Percentiles rank a stretch among this genome's conserved stretches.
Conservation (phyloP, 2,113 vertebrate species). For the Epinephelus lanceolatus region DNA sequence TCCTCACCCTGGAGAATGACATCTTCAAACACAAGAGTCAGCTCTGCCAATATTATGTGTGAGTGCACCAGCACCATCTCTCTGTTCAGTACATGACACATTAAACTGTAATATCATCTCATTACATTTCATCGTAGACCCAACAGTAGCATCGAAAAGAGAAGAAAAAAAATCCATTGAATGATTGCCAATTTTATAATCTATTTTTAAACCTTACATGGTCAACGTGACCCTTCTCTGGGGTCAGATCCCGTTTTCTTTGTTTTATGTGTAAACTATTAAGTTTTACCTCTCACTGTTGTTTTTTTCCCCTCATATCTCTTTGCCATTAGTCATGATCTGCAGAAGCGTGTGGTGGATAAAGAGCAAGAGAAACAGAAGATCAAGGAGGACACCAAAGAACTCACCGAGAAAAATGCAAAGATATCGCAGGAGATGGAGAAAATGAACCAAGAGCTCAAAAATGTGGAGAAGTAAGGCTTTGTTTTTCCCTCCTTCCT, state of each 20-base stretch:
- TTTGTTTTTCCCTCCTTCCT: not conserved
- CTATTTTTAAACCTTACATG: not conserved
- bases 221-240: not conserved
- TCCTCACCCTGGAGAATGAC: conserved; percentile 93
- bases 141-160: not conserved
- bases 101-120: not conserved
- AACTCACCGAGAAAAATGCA: conserved; percentile 89
- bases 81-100: conserved; percentile 12
- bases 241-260: not conserved
- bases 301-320: not conserved
- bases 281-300: not conserved
- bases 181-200: not conserved
- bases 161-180: not conserved
- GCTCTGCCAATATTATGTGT: conserved; percentile 94
- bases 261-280: not conserved
- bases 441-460: conserved; percentile 89
- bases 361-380: conserved; percentile 90
- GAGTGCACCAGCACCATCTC: conserved; percentile 75
- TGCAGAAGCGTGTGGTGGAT: conserved; percentile 88
- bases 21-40: conserved; percentile 92
- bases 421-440: conserved; percentile 89
- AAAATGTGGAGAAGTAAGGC: conserved; percentile 93
- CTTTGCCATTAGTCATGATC: conserved; percentile 85
- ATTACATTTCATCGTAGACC: not conserved
- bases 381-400: conserved; percentile 91